phyloP scores from a whole-genome alignment of 2,888 invertebrate species.

The Scelioninae gen. 2 region DNA sequence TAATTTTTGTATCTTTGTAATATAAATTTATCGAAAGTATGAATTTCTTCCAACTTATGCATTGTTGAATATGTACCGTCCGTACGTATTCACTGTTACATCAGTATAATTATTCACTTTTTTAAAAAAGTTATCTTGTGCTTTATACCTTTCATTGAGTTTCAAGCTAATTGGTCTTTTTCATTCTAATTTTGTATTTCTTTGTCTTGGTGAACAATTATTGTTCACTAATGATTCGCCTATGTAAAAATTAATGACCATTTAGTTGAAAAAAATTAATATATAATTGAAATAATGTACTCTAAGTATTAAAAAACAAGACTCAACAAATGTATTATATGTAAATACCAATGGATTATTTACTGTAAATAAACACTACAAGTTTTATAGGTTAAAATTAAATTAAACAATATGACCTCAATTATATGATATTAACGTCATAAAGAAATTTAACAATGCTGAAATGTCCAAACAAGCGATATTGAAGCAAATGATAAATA shows the following conservation, averaged over 20 bases:
- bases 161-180: no score
- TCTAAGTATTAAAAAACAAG: conserved; percentile 14
- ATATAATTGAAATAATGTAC: neutral
- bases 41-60: neutral
- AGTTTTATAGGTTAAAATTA: conserved; percentile 26
- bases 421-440: conserved; percentile 1
- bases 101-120: neutral
- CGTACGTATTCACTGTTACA: conserved; percentile 1
- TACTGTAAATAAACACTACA: conserved; percentile 36
- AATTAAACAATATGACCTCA: conserved; percentile 7
- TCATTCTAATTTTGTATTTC: no score
- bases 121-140: no score
- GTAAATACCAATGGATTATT: conserved; percentile 39
- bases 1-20: no score
- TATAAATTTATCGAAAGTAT: no score
- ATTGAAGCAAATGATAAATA: no score
- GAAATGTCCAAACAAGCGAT: no score
- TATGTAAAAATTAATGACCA: neutral
- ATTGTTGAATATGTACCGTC: conserved; percentile 7
- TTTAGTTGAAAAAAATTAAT: conserved; percentile 2
- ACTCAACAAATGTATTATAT: conserved; percentile 33
- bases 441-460: neutral
- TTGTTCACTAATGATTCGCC: no score
- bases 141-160: no score
- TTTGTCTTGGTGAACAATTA: no score